A percentile compares a stretch with the other conserved stretches of the same genome.
Evolutionary conservation across 2,113 vertebrate genomes (phyloP).

Genomic region (Sebastes fasciatus): DNA sequence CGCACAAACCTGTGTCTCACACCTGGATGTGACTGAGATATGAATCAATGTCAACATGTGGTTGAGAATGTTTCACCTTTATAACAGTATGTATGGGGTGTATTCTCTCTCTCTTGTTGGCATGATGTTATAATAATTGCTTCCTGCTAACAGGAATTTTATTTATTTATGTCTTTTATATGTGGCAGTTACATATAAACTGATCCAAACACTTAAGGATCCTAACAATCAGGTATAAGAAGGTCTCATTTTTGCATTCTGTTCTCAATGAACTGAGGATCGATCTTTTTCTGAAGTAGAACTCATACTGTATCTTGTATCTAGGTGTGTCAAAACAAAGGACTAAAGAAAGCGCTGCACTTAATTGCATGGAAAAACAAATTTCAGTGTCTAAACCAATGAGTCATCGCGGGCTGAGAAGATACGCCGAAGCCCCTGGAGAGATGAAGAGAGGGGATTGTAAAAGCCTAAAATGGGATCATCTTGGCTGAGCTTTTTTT

Average conservation of each 20-base stretch:
- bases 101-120: not conserved
- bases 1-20: conserved; percentile 23
- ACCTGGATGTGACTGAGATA: conserved; percentile 32
- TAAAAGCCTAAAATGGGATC: conserved; percentile 79
- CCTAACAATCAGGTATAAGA: conserved; percentile 1
- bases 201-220: conserved; percentile 19
- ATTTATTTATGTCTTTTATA: not conserved
- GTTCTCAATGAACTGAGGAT: not conserved
- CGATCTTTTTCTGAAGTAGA: conserved; percentile 40
- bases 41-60: conserved; percentile 22
- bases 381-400: conserved; percentile 89
- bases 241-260: conserved; percentile 4
- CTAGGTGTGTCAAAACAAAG: conserved; percentile 83
- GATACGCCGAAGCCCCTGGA: conserved; percentile 53
- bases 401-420: conserved; percentile 80
- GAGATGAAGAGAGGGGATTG: conserved; percentile 71
- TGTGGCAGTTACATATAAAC: conserved; percentile 2
- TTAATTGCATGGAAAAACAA: conserved; percentile 82
- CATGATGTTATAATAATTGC: not conserved
- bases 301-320: conserved; percentile 20
- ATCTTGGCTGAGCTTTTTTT: conserved; percentile 67
- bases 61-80: conserved; percentile 12
- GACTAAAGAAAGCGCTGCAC: conserved; percentile 88
- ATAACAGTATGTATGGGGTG: not conserved
- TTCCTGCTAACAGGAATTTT: not conserved